Conservation (phyloP, 2,113 vertebrate genomes). For the Paedocypris sp. region DNA sequence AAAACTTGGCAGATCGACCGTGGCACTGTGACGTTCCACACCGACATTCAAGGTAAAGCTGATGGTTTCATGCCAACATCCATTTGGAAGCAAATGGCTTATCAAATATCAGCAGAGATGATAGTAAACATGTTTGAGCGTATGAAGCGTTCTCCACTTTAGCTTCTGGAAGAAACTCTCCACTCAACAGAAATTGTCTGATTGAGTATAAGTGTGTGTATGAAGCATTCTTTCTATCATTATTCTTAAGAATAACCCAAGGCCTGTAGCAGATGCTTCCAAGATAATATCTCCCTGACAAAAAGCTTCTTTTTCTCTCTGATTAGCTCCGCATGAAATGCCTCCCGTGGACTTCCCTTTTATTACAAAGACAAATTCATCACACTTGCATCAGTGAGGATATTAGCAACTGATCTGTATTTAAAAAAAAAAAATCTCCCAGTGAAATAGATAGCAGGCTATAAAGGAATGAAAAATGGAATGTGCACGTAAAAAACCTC, state of each 20-base stretch:
- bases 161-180: not conserved
- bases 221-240: constrained; percentile 17
- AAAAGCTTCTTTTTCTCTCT: constrained; percentile 8
- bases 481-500: not conserved
- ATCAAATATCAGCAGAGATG: not conserved
- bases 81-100: constrained; percentile 1
- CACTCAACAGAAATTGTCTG: constrained; percentile 1
- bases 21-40: not conserved
- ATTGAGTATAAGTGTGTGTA: constrained; percentile 15
- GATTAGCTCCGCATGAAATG: constrained; percentile 4
- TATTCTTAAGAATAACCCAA: constrained; percentile 36
- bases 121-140: not conserved
- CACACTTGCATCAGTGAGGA: not conserved
- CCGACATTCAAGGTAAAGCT: not conserved
- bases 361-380: constrained; percentile 28
- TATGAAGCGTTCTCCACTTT: not conserved
- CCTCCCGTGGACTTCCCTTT: constrained; percentile 20
- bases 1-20: not conserved
- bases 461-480: not conserved
- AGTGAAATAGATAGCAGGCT: not conserved
- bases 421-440: not conserved
- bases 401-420: not conserved
- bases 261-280: constrained; percentile 27
- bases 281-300: constrained; percentile 1
- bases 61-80: not conserved